A percentile compares a stretch with the other conserved stretches of the same genome.
These are phyloP conservation scores for Hyla sarda DNA, from an alignment of 2,113 vertebrate species.

Conservation along the genomic window DNA sequence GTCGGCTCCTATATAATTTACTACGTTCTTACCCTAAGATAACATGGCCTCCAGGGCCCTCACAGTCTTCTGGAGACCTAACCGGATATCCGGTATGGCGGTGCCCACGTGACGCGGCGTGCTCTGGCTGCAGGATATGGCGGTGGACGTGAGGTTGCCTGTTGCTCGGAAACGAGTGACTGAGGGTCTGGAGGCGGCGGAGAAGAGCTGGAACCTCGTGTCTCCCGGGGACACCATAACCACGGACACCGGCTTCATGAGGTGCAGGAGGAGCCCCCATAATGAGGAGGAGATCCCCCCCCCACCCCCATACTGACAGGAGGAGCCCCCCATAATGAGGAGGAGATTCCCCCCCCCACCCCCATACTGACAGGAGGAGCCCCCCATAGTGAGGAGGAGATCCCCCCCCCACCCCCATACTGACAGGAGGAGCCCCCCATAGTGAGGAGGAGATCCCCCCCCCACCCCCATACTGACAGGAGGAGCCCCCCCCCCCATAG, in stretches of 20 bases:
- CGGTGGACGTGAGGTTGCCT: constrained; percentile 84
- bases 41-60: not conserved
- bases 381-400: no score
- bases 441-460: no score
- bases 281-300: no score
- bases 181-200: constrained; percentile 46
- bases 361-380: no score
- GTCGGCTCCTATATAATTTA: not conserved
- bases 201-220: constrained; percentile 81
- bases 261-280: constrained; percentile 71
- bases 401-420: no score
- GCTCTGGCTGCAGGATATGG: constrained; percentile 77
- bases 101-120: not conserved
- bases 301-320: no score
- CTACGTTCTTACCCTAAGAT: rapidly evolving
- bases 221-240: constrained; percentile 94
- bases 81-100: constrained; percentile 52
- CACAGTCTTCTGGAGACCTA: constrained; percentile 53
- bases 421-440: no score
- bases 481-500: no score
- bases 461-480: no score
- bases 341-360: no score
- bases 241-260: constrained; percentile 93
- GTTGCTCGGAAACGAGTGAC: constrained; percentile 67
- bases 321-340: no score